These are phyloP conservation scores for Brachionus calyciflorus DNA, from an alignment of 1,140 invertebrate genomes.

Conservation along the genomic window DNA sequence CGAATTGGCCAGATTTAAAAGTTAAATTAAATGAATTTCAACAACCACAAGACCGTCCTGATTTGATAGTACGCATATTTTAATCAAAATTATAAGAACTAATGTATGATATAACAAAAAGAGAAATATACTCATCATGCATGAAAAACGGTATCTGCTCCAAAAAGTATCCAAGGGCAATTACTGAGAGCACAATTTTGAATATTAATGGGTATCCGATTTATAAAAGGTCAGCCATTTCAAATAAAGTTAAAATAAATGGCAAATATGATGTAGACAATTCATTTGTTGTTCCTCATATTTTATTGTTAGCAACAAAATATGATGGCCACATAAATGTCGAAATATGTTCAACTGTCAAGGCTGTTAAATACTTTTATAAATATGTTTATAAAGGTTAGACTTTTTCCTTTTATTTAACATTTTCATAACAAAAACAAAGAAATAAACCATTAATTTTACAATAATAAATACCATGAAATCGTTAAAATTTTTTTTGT, in stretches of 20 bases:
- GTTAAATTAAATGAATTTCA: slow-evolving; percentile 52
- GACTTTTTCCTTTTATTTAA: neutral
- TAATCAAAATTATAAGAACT: slow-evolving; percentile 61
- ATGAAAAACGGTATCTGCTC: slow-evolving; percentile 50
- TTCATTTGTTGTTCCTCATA: slow-evolving; percentile 47
- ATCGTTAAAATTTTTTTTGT: too few species aligned
- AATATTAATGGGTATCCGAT: slow-evolving; percentile 47
- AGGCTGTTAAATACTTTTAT: slow-evolving; percentile 54
- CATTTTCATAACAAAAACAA: too few species aligned
- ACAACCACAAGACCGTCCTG: slow-evolving; percentile 55
- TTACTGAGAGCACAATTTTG: slow-evolving; percentile 20
- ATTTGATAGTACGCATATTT: slow-evolving; percentile 62
- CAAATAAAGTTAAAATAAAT: neutral
- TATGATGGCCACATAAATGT: slow-evolving; percentile 50
- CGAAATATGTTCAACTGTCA: slow-evolving; percentile 48
- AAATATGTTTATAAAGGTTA: slow-evolving; percentile 57
- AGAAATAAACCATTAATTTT: too few species aligned
- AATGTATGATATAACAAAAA: slow-evolving; percentile 58
- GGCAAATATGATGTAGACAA: neutral
- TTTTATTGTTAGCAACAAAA: slow-evolving; percentile 28
- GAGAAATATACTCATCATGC: slow-evolving; percentile 50
- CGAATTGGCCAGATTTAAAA: slow-evolving; percentile 56
- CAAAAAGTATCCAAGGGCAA: slow-evolving; percentile 49
- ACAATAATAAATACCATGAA: too few species aligned
- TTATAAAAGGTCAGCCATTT: neutral